Conservation (phyloP, 2,113 vertebrate genomes). For the Cheirogaleus medius region DNA sequence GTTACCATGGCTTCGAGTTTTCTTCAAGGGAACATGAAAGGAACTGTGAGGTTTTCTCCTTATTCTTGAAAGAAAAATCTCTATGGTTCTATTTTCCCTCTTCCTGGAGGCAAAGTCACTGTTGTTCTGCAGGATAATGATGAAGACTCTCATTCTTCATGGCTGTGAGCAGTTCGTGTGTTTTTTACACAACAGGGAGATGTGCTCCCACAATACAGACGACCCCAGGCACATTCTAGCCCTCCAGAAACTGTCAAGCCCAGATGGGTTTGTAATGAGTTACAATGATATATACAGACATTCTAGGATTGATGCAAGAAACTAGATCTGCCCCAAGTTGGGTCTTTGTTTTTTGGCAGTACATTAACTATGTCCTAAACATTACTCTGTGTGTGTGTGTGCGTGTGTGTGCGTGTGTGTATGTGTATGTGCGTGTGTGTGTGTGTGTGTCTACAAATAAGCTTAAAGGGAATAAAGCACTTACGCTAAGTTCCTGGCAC, state of each 20-base stretch:
- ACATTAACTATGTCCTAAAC: background rate
- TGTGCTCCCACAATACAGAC: no score
- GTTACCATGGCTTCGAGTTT: no score
- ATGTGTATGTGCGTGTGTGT: background rate
- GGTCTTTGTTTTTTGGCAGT: background rate
- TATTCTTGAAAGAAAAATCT: background rate
- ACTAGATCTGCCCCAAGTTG: background rate
- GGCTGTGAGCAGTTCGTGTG: background rate
- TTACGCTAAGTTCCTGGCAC: background rate
- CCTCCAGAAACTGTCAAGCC: background rate
- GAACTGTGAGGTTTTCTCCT: background rate
- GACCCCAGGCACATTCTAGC: background rate
- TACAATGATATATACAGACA: no score
- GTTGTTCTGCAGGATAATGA: background rate
- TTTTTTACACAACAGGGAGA: no score
- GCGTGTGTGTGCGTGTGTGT: background rate
- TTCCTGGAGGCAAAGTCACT: background rate
- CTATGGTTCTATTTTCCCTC: background rate
- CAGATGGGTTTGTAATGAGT: background rate
- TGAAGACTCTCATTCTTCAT: background rate
- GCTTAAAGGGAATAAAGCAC: background rate
- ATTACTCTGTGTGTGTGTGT: background rate
- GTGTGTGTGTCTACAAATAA: background rate
- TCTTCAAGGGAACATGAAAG: background rate
- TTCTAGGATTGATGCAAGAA: background rate